Base-by-base conservation (phyloP, 1,140 invertebrate genomes). In the Mycetomoellerius zeteki region DNA sequence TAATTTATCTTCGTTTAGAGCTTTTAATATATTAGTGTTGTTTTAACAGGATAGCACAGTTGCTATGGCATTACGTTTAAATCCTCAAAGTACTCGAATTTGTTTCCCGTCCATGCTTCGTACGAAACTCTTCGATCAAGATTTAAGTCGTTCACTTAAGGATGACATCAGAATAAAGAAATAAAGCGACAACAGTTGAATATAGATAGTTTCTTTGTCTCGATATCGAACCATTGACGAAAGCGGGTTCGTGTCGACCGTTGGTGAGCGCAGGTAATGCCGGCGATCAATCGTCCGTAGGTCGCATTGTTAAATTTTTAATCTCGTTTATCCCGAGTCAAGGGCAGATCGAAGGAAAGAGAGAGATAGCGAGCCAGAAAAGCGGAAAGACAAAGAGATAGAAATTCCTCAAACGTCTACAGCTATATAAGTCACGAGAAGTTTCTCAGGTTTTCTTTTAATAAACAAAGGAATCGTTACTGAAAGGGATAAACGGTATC, bases 311-410 rank as follows among this genome's bases (percentile, higher is more conserved):
- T 80, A 81, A 86, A 86, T 69, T 80, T 86, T 86, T 86, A 78
- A 69, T 86, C 52, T 24, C 76, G 76, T 86, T 86, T 80, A 86
- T 86, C 85, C 64, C 80, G 69, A 84, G 80, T 84, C 80, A 84
- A 76, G 82, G 75, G 30, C 60, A 65, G 37, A 67, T 21, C 50
- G 14, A 27, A 21, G 12, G 50, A 12, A 30, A 24, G 47, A 85
- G 24, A 43, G 21, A 78, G 60, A 65, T 33, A 4, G 58, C 43
- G 37, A 77, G 81, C 8, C 21, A 21, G 81, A 62, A 54, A 85
- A 56, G 21, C 19, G 24, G 64, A 81, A 21, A 69, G 62, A 60
- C 60, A 69, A 58, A 81, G 33, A 54, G 84, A 58, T 1, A 3
- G 16, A 14, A 52, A 62, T 81, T 60, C 54, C 69, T 73, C 54